Conservation (phyloP, 1,140 invertebrate genomes). For the Nylanderia fulva region DNA sequence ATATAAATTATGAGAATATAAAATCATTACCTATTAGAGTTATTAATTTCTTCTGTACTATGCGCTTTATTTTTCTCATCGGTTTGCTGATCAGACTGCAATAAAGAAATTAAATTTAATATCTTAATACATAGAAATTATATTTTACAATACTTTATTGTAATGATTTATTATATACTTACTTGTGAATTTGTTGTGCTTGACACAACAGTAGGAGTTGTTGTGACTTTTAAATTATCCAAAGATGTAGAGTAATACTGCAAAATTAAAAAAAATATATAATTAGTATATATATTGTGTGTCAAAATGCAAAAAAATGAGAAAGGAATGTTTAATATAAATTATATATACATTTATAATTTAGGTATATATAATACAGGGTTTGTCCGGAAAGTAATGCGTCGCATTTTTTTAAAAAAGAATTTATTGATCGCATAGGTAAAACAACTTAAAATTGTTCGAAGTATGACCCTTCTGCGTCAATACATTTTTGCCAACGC, state of each 20-base stretch:
- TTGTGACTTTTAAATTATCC: conserved; percentile 33
- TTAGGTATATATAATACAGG: too few relatives aligned
- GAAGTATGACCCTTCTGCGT: too few relatives aligned
- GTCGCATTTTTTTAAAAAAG: too few relatives aligned
- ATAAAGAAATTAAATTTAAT: conserved; percentile 40
- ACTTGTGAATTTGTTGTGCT: conserved; percentile 37
- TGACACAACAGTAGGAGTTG: neutral
- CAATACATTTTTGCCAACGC: too few relatives aligned
- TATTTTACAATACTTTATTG: neutral
- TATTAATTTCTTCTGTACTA: conserved; percentile 25
- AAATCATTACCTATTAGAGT: conserved; percentile 65
- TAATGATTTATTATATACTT: conserved; percentile 41
- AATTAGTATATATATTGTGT: conserved; percentile 6
- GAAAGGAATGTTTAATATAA: too few relatives aligned
- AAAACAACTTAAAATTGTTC: too few relatives aligned
- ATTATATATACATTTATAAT: too few relatives aligned
- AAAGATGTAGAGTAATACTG: conserved; percentile 14
- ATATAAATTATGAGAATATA: conserved; percentile 7
- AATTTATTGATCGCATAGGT: too few relatives aligned
- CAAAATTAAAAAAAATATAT: neutral
- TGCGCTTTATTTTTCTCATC: conserved; percentile 25
- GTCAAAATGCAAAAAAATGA: neutral
- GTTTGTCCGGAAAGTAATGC: too few relatives aligned
- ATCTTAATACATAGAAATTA: neutral
- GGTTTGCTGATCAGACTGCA: conserved; percentile 51